Percentiles rank a stretch among this genome's conserved stretches.
Evolutionary conservation across 2,113 vertebrate genomes (phyloP).

Genomic region (Trematomus loennbergii): DNA sequence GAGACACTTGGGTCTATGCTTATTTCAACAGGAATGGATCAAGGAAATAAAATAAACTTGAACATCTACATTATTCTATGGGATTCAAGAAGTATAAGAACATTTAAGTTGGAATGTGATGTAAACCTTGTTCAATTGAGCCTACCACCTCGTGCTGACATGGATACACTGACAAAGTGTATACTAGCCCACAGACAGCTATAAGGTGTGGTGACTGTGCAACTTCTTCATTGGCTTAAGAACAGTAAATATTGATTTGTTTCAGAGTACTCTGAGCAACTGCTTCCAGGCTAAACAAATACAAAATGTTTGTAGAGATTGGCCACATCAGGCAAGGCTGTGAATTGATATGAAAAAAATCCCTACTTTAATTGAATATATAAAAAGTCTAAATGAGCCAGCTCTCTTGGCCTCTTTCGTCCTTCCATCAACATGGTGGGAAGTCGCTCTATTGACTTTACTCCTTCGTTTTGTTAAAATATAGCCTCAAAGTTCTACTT

Average conservation of each 20-base stretch:
- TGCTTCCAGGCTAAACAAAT: constrained; percentile 45
- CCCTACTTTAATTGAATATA: constrained; percentile 5
- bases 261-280: constrained; percentile 34
- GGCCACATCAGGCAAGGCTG: constrained; percentile 28
- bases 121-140: constrained; percentile 55
- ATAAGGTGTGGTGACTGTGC: constrained; percentile 61
- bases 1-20: constrained; percentile 35
- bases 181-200: constrained; percentile 57
- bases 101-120: constrained; percentile 29
- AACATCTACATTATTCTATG: background rate
- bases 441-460: constrained; percentile 22
- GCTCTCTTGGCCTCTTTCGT: constrained; percentile 17
- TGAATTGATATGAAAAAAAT: constrained; percentile 11
- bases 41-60: background rate
- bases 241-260: constrained; percentile 68
- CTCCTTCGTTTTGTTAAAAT: constrained; percentile 29
- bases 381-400: constrained; percentile 2
- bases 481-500: constrained; percentile 46
- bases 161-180: constrained; percentile 45
- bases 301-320: constrained; percentile 30
- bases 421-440: background rate
- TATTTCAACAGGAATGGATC: constrained; percentile 32
- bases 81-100: constrained; percentile 9
- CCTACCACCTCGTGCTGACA: constrained; percentile 44
- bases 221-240: constrained; percentile 57